A percentile compares a stretch with the other conserved stretches of the same genome.
These are phyloP conservation scores for Horisme vitalbata DNA, from an alignment of 2,888 invertebrate species.

Conservation along the genomic window DNA sequence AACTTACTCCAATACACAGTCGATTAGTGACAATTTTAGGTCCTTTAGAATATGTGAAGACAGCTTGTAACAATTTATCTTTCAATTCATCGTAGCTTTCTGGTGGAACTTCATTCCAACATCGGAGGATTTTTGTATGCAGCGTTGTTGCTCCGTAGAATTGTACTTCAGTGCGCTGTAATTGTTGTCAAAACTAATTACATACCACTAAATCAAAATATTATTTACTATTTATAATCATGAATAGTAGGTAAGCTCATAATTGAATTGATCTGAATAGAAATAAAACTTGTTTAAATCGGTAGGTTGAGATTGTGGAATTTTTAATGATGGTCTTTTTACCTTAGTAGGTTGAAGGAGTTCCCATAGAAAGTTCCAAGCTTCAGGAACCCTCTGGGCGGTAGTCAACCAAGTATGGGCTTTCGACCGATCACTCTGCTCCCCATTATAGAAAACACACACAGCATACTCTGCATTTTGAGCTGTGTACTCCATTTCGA, in stretches of 20 bases:
- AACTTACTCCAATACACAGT: constrained; percentile 92
- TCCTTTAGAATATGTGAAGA: constrained; percentile 89
- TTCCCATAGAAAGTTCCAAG: constrained; percentile 97
- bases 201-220: too few species aligned
- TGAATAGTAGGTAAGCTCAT: too few species aligned
- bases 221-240: too few species aligned
- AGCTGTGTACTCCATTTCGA: constrained; percentile 83
- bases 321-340: constrained; percentile 27
- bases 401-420: constrained; percentile 93
- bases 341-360: constrained; percentile 92
- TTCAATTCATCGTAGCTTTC: constrained; percentile 90
- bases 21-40: constrained; percentile 93
- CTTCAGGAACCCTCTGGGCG: constrained; percentile 92
- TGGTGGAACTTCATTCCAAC: constrained; percentile 93
- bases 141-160: constrained; percentile 96
- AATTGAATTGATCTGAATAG: too few species aligned
- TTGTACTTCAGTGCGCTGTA: constrained; percentile 93
- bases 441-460: constrained; percentile 85
- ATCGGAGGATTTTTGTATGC: constrained; percentile 93
- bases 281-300: too few species aligned
- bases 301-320: not conserved
- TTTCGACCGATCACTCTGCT: constrained; percentile 86
- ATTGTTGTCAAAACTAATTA: not conserved
- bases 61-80: constrained; percentile 89
- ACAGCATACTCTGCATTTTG: constrained; percentile 88